Percentiles rank a stretch among this genome's conserved stretches.
Evolutionary conservation across 2,888 invertebrate species (phyloP).

Genomic region (Nemapogon koenigi): DNA sequence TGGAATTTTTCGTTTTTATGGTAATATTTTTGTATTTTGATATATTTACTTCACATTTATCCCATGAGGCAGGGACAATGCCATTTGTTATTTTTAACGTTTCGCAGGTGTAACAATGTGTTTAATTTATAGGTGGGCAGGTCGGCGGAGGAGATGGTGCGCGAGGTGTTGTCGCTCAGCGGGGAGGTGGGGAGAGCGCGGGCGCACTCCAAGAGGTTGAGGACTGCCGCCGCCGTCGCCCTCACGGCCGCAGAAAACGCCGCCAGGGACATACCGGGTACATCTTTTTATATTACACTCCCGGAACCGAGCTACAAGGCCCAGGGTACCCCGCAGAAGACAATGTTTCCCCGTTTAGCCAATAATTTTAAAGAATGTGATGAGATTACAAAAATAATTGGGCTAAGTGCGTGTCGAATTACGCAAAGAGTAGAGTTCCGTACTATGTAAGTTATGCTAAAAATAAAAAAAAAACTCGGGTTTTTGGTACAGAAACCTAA

Average conservation of each 20-base stretch:
- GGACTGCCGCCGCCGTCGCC: constrained; percentile 41
- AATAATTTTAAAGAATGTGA: too few relatives aligned
- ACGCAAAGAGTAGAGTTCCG: too few relatives aligned
- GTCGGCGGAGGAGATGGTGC: constrained; percentile 36
- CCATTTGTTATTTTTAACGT: not conserved
- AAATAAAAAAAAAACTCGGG: too few relatives aligned
- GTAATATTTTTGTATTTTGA: too few relatives aligned
- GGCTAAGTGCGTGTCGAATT: too few relatives aligned
- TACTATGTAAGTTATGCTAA: too few relatives aligned
- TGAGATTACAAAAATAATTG: too few relatives aligned
- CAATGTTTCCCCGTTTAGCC: too few relatives aligned
- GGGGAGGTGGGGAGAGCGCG: constrained; percentile 34
- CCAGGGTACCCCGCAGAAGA: too few relatives aligned
- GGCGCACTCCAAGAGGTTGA: constrained; percentile 37
- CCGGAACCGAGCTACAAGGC: too few relatives aligned
- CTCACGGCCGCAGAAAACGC: constrained; percentile 44
- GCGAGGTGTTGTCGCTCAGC: constrained; percentile 31
- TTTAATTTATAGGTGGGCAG: constrained; percentile 31
- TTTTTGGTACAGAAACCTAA: too few relatives aligned
- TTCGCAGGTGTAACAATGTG: not conserved
- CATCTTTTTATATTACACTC: not conserved
- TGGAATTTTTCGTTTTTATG: too few relatives aligned
- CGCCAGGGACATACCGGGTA: constrained; percentile 35
- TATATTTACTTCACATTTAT: not conserved
- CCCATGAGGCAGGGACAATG: not conserved